phyloP scores from a whole-genome alignment of 1,140 invertebrate genomes.

The Leptonema lineaticorne region DNA sequence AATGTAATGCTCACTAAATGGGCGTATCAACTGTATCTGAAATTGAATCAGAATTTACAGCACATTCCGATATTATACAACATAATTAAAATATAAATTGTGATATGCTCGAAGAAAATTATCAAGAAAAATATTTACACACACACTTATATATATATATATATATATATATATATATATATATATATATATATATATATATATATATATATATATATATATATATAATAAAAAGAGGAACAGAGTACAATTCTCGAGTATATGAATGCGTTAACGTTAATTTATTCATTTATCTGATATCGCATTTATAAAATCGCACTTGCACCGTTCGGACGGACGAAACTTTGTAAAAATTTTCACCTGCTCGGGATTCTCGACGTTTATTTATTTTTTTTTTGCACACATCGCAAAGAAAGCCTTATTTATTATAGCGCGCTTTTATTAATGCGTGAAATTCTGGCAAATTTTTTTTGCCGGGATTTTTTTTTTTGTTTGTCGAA shows the following conservation, averaged over 20 bases:
- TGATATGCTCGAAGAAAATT: too few species aligned
- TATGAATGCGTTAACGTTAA: conserved; percentile 14
- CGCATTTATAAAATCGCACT: conserved; percentile 21
- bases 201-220: background rate
- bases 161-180: too few species aligned
- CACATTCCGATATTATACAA: background rate
- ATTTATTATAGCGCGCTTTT: too few species aligned
- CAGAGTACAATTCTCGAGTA: too few species aligned
- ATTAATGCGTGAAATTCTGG: too few species aligned
- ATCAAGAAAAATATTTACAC: too few species aligned
- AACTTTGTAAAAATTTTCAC: conserved; percentile 26
- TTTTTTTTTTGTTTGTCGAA: too few species aligned
- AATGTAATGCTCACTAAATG: background rate
- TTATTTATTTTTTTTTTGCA: background rate
- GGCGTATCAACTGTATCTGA: too few species aligned
- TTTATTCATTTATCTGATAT: conserved; percentile 26
- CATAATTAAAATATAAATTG: too few species aligned
- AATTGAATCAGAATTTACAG: background rate
- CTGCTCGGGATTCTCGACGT: conserved; percentile 20
- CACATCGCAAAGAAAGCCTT: background rate
- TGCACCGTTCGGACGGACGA: background rate
- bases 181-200: background rate
- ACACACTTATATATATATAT: too few species aligned
- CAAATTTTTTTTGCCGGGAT: too few species aligned
- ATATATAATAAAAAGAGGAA: background rate